Conservation (phyloP, 2,888 invertebrate species). For the Odontomyia ornata region DNA sequence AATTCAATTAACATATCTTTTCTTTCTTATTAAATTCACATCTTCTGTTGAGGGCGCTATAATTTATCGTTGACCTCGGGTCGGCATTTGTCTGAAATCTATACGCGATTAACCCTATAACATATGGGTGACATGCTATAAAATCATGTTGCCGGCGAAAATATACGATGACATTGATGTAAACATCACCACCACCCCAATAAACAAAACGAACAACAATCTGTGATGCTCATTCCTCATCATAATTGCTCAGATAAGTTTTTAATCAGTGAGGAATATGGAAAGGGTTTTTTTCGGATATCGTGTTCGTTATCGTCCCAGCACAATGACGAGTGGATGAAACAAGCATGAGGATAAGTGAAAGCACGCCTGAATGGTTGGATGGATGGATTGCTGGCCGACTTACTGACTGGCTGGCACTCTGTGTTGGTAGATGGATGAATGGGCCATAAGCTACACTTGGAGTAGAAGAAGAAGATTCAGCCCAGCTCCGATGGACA, state of each 20-base stretch:
- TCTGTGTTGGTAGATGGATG: too few species aligned
- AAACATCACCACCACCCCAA: constrained; percentile 23
- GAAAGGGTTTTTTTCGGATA: not conserved
- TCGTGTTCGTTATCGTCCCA: not conserved
- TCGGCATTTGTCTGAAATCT: constrained; percentile 11
- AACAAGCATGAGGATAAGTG: not conserved
- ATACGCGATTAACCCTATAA: constrained; percentile 10
- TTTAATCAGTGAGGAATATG: constrained; percentile 9
- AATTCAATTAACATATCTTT: not conserved
- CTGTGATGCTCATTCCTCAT: not conserved
- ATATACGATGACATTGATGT: constrained; percentile 23
- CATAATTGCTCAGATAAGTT: constrained; percentile 22
- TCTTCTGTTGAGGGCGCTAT: not conserved
- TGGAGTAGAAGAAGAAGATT: not conserved
- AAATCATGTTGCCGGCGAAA: constrained; percentile 5
- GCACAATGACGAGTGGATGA: not conserved
- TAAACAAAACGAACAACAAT: constrained; percentile 7
- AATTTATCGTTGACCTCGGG: not conserved
- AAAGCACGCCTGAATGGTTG: not conserved
- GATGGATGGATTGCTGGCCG: not conserved
- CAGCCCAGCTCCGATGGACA: not conserved
- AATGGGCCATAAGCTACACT: not conserved
- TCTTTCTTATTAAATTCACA: not conserved
- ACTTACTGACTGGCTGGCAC: not conserved
- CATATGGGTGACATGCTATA: constrained; percentile 6